phyloP scores from a whole-genome alignment of 2,888 invertebrate species.

The Xylocampa areola region DNA sequence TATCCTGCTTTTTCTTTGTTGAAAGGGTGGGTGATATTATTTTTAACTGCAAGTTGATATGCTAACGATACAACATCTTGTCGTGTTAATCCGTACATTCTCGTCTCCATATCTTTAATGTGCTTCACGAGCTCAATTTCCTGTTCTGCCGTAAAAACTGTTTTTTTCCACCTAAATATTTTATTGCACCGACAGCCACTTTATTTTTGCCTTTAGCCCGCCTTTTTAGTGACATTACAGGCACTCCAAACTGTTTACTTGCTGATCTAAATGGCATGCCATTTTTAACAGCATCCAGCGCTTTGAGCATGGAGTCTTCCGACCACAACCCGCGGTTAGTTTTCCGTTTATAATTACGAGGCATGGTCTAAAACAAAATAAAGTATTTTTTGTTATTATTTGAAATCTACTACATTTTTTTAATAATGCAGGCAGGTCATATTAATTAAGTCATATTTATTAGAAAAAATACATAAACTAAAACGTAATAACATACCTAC shows the following conservation, averaged over 20 bases:
- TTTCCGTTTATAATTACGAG: background rate
- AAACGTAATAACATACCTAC: no score
- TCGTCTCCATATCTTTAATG: background rate
- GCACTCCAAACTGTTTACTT: slow-evolving; percentile 5
- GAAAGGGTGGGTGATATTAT: background rate
- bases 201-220: background rate
- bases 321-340: background rate
- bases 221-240: slow-evolving; percentile 8
- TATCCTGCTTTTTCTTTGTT: background rate
- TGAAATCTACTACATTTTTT: no score
- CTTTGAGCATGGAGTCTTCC: background rate
- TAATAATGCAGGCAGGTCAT: no score
- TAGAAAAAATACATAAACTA: no score
- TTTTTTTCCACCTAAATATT: slow-evolving; percentile 7
- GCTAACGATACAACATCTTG: background rate
- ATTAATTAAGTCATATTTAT: no score
- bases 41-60: background rate
- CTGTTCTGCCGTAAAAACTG: background rate
- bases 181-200: background rate
- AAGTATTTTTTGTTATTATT: no score
- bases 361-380: no score
- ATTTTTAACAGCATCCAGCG: background rate
- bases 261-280: slow-evolving; percentile 1
- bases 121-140: background rate
- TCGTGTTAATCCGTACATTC: background rate